These are phyloP conservation scores for Perca flavescens DNA, from an alignment of 2,113 vertebrate species.

Conservation along the genomic window DNA sequence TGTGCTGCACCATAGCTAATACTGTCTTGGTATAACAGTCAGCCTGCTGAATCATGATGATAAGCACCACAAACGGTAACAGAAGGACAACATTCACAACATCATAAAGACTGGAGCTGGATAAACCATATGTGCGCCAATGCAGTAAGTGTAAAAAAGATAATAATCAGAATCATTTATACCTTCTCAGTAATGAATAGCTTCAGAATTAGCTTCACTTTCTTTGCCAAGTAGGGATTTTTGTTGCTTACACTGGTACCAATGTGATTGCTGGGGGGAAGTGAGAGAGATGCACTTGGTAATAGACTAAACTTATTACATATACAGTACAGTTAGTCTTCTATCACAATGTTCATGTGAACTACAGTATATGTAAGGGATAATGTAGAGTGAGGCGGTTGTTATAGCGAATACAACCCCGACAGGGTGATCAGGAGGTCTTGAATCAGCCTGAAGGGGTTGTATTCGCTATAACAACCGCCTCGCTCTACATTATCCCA, in stretches of 20 bases:
- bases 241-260: not conserved
- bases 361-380: not conserved
- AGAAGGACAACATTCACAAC: conserved; percentile 58
- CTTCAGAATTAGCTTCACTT: conserved; percentile 2
- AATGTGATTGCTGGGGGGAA: not conserved
- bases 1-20: conserved; percentile 72
- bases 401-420: no score
- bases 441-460: no score
- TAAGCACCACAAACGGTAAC: conserved; percentile 63
- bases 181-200: not conserved
- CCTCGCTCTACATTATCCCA: no score
- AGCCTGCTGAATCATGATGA: conserved; percentile 71
- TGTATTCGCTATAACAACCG: no score
- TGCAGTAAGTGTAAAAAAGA: not conserved
- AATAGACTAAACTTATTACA: not conserved
- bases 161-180: conserved; percentile 3
- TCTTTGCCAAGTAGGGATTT: conserved; percentile 3
- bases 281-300: not conserved
- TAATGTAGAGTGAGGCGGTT: no score
- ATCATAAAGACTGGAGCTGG: conserved; percentile 38
- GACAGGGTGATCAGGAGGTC: no score
- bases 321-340: not conserved
- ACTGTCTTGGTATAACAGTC: conserved; percentile 51
- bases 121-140: conserved; percentile 12
- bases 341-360: conserved; percentile 1